Evolutionary conservation across 2,113 vertebrate species (phyloP), one percentile per base, ranked within the genome.

Genomic region (Prolemur simus): DNA sequence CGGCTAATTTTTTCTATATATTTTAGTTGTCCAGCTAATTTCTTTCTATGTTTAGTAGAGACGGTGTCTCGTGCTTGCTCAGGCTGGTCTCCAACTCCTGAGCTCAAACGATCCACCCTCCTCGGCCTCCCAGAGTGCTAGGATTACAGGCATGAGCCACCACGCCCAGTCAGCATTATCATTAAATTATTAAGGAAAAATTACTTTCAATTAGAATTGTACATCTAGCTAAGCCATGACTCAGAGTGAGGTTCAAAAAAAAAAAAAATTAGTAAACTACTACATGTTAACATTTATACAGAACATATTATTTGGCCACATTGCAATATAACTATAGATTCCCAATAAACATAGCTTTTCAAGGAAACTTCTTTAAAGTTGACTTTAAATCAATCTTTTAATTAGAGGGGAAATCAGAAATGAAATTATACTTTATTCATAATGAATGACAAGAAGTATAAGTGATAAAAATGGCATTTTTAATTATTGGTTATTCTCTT

Each of bases 201-300:
- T 74, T 52, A 32, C 7, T 56, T 84, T 95, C 12, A 42, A n/a
- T 21, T 89, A 85, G 8, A 95, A 86, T n/a, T 39, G 10, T 39
- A n/a, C 45, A 86, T 52, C 29, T 32, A 83, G 60, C 18, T 91
- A 81, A 93, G 39, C 34, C 47, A 76, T 25, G 23, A 93, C 2
- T 71, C 29, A 73, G 3, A 84, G 63, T 71, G 12, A 64, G 18
- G 0, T 78, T 78, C 6, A 8, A 74, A 77, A 86, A 54, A 39
- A 84, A 87, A 32, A 80, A 90, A 81, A 83, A 92, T 82, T 60
- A 92, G 34, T 83, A 63, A 84, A n/a, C 84, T 18, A 3, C 45
- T n/a, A 12, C 42, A 96, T 94, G 29, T 81, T 80, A 87, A 80
- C 93, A 74, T 91, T 6, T 95, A 88, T 68, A 85, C 15, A 84